phyloP scores from a whole-genome alignment of 2,113 vertebrate species.

The human (Homo sapiens) region DNA sequence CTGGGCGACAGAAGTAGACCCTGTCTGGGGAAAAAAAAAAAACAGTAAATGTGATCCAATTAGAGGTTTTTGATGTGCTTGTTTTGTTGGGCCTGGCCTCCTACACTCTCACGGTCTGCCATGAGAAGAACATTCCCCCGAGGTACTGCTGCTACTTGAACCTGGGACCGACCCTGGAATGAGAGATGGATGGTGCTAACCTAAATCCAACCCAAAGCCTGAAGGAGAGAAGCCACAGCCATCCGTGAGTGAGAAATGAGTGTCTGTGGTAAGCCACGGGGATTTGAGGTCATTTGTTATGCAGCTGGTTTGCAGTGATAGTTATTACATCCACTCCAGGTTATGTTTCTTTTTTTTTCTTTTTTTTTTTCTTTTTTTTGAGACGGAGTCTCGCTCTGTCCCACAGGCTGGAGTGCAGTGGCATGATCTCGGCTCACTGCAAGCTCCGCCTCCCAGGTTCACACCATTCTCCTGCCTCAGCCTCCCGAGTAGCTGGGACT shows the following conservation, averaged over 20 bases:
- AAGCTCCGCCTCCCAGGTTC: too few relatives aligned
- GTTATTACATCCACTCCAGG: neutral
- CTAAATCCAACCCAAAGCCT: constrained; percentile 1
- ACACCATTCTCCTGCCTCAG: too few relatives aligned
- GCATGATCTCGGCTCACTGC: too few relatives aligned
- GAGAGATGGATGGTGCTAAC: neutral
- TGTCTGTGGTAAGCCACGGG: neutral
- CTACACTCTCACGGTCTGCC: neutral
- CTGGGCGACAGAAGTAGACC: too few relatives aligned
- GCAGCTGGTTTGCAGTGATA: neutral
- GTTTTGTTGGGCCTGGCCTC: neutral
- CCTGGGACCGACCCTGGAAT: neutral
- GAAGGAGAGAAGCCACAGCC: neutral
- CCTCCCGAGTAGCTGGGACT: too few relatives aligned
- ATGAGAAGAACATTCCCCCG: neutral
- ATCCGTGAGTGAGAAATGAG: neutral
- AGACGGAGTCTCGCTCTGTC: too few relatives aligned
- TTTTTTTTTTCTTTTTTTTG: too few relatives aligned
- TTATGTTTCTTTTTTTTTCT: neutral
- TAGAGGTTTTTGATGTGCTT: neutral
- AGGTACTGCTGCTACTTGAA: neutral
- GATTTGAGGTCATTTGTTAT: neutral
- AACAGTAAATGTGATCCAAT: neutral
- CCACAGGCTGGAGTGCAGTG: too few relatives aligned
- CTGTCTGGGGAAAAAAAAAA: too few relatives aligned